Conservation (phyloP, 2,888 invertebrate genomes). For the Melikaiella ostensackeni region DNA sequence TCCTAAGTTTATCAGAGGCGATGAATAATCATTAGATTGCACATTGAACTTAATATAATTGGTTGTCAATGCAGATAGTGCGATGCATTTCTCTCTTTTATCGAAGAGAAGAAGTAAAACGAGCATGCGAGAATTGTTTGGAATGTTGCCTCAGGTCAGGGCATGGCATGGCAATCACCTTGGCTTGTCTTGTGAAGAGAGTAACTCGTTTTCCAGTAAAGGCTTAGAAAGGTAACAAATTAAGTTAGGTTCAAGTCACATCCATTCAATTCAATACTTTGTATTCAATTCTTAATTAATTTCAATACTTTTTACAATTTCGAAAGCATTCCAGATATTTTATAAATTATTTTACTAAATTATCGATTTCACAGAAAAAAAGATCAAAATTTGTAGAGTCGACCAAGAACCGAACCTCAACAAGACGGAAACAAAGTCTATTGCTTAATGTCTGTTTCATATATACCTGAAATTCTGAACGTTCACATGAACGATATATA, state of each 20-base stretch:
- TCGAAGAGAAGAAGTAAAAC: background rate
- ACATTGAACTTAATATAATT: slow-evolving; percentile 19
- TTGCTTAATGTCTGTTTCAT: too few species aligned
- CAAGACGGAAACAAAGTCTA: too few species aligned
- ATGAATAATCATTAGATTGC: slow-evolving; percentile 33
- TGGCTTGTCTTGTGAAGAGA: slow-evolving; percentile 38
- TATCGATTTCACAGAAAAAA: too few species aligned
- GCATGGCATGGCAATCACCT: slow-evolving; percentile 36
- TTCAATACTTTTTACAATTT: background rate
- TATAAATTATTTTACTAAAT: too few species aligned
- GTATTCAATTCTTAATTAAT: background rate
- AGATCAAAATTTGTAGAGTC: too few species aligned
- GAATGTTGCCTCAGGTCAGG: slow-evolving; percentile 40
- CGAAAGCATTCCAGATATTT: background rate
- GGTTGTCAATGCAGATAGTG: slow-evolving; percentile 17
- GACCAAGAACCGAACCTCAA: too few species aligned
- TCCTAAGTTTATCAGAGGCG: slow-evolving; percentile 17
- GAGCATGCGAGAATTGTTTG: slow-evolving; percentile 28
- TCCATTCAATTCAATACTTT: slow-evolving; percentile 9
- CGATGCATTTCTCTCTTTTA: slow-evolving; percentile 2
- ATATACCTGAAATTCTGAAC: too few species aligned
- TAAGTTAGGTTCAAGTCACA: background rate
- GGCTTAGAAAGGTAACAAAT: slow-evolving; percentile 36
- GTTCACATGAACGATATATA: too few species aligned
- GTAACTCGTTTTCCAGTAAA: slow-evolving; percentile 36